Base-by-base conservation (phyloP, 2,797 vertebrate genomes). In the Loriculus beryllinus region DNA sequence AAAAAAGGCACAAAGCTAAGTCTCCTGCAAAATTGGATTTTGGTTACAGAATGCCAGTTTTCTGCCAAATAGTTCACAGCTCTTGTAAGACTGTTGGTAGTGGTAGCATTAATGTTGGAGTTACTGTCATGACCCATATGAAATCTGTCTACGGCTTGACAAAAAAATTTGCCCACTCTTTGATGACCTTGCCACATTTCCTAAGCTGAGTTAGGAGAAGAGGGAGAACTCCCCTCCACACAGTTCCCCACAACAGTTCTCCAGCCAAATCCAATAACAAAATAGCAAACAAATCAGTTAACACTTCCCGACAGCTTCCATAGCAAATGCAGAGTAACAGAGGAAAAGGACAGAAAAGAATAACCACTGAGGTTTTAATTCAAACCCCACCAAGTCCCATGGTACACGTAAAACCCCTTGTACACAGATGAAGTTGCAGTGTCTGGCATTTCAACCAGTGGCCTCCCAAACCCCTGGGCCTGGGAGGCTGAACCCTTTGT, bases 31-130 rank as follows among this genome's bases (percentile, higher is more conserved):
- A 84, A 83, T 11, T 40, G 63, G 67, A 69, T 51, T 88, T 96
- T 93, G 88, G 96, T 93, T 65, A 86, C 47, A 86, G 65, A 93
- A 79, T 86, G 91, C 80, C 85, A 92, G 85, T 65, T 95, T 91
- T 76, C 90, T 96, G 94, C 94, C 85, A 95, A 76, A 84, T 22
- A 84, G 91, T 84, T 96, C 67, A 23, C 77, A 72, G 91, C 47
- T 91, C 90, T 72, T 76, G 22, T 40, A 69, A 95, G 80, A 28
- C 56, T 95, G 94, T 39, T 95, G 88, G 35, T 88, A 49, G 22
- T 86, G 77, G 77, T 10, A 84, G 47, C 3, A 0, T 69, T 91
- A 92, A 93, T 77, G 74, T 88, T 90, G 88, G 74, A 81, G 62
- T 7, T 76, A 40, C 62, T 81, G 67, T 48, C 37, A 29, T 88